A percentile compares a stretch with the other conserved stretches of the same genome.
Evolutionary conservation across 2,888 invertebrate genomes (phyloP).

Genomic region (Drosophila birchii): DNA sequence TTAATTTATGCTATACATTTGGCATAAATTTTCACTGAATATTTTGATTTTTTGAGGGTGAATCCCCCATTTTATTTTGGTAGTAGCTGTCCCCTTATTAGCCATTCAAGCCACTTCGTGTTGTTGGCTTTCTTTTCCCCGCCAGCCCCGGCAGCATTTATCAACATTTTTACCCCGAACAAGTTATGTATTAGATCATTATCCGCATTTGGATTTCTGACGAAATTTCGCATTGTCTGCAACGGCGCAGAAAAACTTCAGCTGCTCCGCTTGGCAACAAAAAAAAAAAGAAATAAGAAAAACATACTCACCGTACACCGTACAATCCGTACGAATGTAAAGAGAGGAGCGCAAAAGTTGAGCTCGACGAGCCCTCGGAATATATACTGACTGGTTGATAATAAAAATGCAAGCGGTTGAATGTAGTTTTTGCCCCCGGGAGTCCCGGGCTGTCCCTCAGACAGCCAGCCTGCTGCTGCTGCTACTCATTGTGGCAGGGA

Average conservation of each 20-base stretch:
- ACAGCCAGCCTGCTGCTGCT: conserved; percentile 32
- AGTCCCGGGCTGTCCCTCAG: conserved; percentile 15
- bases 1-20: conserved; percentile 1
- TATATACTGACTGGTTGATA: conserved; percentile 46
- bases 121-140: conserved; percentile 35
- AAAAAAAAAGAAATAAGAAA: conserved; percentile 9
- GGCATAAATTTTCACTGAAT: conserved; percentile 21
- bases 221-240: conserved; percentile 80
- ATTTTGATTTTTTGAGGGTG: conserved; percentile 13
- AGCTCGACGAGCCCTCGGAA: conserved; percentile 44
- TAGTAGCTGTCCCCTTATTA: conserved; percentile 32
- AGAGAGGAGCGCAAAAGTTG: conserved; percentile 9
- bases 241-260: conserved; percentile 43
- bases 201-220: conserved; percentile 80
- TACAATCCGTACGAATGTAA: conserved; percentile 13
- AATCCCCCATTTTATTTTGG: conserved; percentile 27
- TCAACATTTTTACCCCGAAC: conserved; percentile 68
- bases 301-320: conserved; percentile 6
- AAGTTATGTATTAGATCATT: conserved; percentile 81
- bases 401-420: conserved; percentile 45
- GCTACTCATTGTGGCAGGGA: conserved; percentile 31
- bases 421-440: conserved; percentile 19
- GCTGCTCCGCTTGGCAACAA: conserved; percentile 21
- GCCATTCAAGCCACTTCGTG: conserved; percentile 37
- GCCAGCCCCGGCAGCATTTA: conserved; percentile 23